A percentile compares a stretch with the other conserved stretches of the same genome.
phyloP scores from a whole-genome alignment of 2,797 vertebrate species.

The Cynodonichthys magdalenae region DNA sequence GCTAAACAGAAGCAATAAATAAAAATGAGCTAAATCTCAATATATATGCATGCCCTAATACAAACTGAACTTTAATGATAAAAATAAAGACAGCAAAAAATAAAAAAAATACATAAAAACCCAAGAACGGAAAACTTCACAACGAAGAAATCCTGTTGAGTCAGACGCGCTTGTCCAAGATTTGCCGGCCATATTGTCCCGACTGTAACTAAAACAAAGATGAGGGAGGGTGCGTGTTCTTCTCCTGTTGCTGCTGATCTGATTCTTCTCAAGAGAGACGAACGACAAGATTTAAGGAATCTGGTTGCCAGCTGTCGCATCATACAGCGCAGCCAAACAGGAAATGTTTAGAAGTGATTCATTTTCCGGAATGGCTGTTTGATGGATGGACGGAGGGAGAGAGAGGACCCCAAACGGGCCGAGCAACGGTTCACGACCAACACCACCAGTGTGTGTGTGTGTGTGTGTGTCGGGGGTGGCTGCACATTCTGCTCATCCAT shows the following conservation, averaged over 20 bases:
- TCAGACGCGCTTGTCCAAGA: slow-evolving; percentile 29
- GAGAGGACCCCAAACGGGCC: slow-evolving; percentile 38
- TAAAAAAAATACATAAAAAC: no score
- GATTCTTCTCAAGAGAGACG: slow-evolving; percentile 60
- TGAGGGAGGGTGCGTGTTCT: not conserved
- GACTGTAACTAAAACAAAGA: slow-evolving; percentile 21
- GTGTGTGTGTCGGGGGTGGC: slow-evolving; percentile 41
- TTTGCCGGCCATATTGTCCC: slow-evolving; percentile 57
- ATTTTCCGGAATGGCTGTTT: slow-evolving; percentile 60
- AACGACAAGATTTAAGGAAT: slow-evolving; percentile 70
- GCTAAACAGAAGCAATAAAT: no score
- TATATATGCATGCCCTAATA: no score
- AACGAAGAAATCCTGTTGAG: slow-evolving; percentile 10
- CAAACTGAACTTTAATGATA: no score
- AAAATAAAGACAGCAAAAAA: no score
- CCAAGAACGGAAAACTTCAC: not conserved
- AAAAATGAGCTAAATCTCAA: no score
- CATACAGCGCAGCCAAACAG: slow-evolving; percentile 61
- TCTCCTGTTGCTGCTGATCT: slow-evolving; percentile 22
- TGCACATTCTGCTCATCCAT: slow-evolving; percentile 74
- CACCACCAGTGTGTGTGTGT: slow-evolving; percentile 24
- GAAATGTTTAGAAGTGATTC: slow-evolving; percentile 75
- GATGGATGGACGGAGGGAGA: slow-evolving; percentile 50
- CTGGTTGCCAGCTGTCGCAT: slow-evolving; percentile 72
- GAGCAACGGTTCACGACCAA: slow-evolving; percentile 48